phyloP scores from a whole-genome alignment of 2,888 invertebrate genomes.

The Alviniconcha strummeri region DNA sequence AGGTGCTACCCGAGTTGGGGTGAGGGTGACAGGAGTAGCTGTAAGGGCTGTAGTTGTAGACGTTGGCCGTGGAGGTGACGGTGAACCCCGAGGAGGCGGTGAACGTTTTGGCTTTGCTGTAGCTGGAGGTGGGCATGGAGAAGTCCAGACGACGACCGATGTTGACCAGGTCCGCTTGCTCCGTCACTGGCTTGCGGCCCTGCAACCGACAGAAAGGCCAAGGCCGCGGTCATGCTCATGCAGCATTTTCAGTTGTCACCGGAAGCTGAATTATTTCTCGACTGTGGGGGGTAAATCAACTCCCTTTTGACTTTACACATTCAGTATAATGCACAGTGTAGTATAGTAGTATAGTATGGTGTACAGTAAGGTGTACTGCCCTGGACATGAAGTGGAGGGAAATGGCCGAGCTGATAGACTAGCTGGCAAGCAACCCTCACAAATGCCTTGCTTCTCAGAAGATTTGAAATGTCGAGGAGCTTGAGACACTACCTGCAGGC shows the following conservation, averaged over 20 bases:
- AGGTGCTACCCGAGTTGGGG: conserved; percentile 40
- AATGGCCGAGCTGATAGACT: too few species aligned
- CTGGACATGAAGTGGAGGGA: too few species aligned
- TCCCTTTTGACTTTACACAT: too few species aligned
- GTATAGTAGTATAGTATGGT: too few species aligned
- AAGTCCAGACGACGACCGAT: conserved; percentile 29
- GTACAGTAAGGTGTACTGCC: too few species aligned
- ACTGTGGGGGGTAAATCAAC: background rate
- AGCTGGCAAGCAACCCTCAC: too few species aligned
- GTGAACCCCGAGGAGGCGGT: conserved; percentile 45
- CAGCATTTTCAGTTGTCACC: too few species aligned
- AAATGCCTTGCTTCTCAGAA: too few species aligned
- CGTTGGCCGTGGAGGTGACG: conserved; percentile 35
- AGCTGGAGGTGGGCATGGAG: conserved; percentile 18
- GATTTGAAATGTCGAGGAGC: too few species aligned
- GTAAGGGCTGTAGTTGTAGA: conserved; percentile 40
- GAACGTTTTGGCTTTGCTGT: conserved; percentile 44
- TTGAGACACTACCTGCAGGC: too few species aligned
- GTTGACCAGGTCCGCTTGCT: conserved; percentile 20
- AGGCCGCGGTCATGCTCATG: background rate
- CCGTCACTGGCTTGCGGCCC: conserved; percentile 22
- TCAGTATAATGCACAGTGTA: too few species aligned
- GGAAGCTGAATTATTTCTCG: too few species aligned
- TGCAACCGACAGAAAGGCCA: background rate
- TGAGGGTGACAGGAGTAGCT: conserved; percentile 3